These are phyloP conservation scores for Oryctolagus cuniculus DNA, from an alignment of 2,113 vertebrate genomes.

Conservation along the genomic window mOryCun1.1 NC_091453.1:32780001-32780500, in stretches of 20 bases:
- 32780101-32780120: conserved; percentile 92
- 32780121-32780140: conserved; percentile 92
- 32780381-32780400: background rate
- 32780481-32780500: conserved; percentile 32
- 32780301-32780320: conserved; percentile 72
- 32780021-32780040: background rate
- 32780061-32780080: conserved; percentile 93
- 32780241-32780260: conserved; percentile 94
- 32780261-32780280: conserved; percentile 87
- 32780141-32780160: conserved; percentile 24
- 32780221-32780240: conserved; percentile 93
- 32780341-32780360: conserved; percentile 43
- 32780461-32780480: conserved; percentile 67
- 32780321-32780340: conserved; percentile 82
- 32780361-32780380: background rate
- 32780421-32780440: conserved; percentile 35
- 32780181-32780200: background rate
- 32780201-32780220: conserved; percentile 71
- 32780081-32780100: conserved; percentile 95
- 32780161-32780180: rapidly evolving
- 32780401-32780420: background rate
- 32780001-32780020: background rate
- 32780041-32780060: conserved; percentile 91
- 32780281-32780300: background rate
- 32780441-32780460: conserved; percentile 58